phyloP scores from a whole-genome alignment of 2,888 invertebrate genomes.

The Sesia apiformis region DNA sequence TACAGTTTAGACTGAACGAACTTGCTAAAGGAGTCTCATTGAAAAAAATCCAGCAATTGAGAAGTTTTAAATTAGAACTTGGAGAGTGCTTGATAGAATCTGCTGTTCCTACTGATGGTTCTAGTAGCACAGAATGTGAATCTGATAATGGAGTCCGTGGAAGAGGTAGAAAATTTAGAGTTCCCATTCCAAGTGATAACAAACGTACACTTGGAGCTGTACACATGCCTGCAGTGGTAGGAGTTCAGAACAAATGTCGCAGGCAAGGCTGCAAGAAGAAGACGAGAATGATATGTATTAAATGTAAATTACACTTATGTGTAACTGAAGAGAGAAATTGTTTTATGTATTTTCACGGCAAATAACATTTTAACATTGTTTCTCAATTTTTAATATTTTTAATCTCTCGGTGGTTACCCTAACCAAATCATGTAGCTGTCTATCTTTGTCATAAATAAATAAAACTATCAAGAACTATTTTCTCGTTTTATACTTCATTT shows the following conservation, averaged over 20 bases:
- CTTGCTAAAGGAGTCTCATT: background rate
- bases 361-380: no score
- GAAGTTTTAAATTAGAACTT: background rate
- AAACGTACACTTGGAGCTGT: background rate
- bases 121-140: background rate
- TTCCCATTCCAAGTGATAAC: background rate
- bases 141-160: background rate
- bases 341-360: no score
- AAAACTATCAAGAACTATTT: no score
- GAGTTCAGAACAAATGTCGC: background rate
- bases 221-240: background rate
- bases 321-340: no score
- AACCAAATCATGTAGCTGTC: no score
- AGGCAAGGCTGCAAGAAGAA: background rate
- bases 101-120: background rate
- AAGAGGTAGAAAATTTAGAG: background rate
- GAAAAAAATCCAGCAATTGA: background rate
- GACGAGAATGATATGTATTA: no score
- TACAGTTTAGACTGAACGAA: slow-evolving; percentile 4
- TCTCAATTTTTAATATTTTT: no score
- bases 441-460: no score
- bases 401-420: no score
- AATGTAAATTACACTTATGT: no score
- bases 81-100: background rate
- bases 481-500: no score